A percentile compares a stretch with the other conserved stretches of the same genome.
Evolutionary conservation across 2,113 vertebrate species (phyloP).

Genomic region (Gnathonemus echidnorhynchus): DNA sequence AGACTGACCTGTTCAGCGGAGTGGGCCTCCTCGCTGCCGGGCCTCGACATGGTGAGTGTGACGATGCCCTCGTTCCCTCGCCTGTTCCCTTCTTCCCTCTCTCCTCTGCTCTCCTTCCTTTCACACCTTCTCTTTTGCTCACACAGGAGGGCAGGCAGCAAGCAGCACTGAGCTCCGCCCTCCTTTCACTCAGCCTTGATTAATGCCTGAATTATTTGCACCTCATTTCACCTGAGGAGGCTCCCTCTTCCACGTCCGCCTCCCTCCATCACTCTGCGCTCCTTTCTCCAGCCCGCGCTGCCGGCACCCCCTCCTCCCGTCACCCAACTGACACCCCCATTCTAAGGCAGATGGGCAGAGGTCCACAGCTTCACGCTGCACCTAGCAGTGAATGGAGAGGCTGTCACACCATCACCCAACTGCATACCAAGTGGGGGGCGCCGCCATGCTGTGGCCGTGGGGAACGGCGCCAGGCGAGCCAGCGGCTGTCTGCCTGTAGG

Average conservation of each 20-base stretch:
- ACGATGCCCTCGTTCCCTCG: conserved; percentile 59
- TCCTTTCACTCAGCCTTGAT: conserved; percentile 70
- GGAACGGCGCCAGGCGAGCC: background rate
- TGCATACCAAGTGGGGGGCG: conserved; percentile 64
- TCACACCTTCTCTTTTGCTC: conserved; percentile 43
- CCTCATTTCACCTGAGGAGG: conserved; percentile 76
- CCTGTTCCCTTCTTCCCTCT: conserved; percentile 51
- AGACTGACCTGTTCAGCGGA: conserved; percentile 66
- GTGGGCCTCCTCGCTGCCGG: conserved; percentile 54
- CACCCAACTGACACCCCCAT: conserved; percentile 18
- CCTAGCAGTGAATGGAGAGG: conserved; percentile 64
- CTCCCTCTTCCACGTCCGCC: conserved; percentile 69
- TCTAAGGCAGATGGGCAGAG: conserved; percentile 48
- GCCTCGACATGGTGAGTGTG: conserved; percentile 60
- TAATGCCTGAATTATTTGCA: conserved; percentile 78
- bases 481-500: conserved; percentile 27
- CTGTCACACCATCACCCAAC: conserved; percentile 67
- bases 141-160: conserved; percentile 45
- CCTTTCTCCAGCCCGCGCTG: conserved; percentile 25
- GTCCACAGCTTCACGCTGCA: conserved; percentile 61
- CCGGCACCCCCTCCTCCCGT: conserved; percentile 19
- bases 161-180: conserved; percentile 47
- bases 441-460: conserved; percentile 42
- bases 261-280: conserved; percentile 61
- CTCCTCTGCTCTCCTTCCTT: background rate